These are phyloP conservation scores for Drosophila orena DNA, from an alignment of 1,140 invertebrate species.

Conservation along the genomic window DNA sequence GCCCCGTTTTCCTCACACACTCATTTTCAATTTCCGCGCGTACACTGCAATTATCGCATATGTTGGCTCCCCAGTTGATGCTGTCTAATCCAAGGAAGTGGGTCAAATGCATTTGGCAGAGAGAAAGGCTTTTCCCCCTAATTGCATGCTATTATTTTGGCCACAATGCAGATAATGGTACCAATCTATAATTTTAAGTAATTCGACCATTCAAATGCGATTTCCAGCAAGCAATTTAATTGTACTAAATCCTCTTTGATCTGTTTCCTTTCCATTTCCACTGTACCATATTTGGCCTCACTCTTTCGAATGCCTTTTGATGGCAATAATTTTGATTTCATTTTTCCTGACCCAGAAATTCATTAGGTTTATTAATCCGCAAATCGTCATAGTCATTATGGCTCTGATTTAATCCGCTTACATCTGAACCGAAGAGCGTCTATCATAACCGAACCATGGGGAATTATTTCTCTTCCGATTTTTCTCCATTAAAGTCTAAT, in stretches of 20 bases:
- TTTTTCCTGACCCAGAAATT: conserved; percentile 47
- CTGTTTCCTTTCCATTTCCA: neutral
- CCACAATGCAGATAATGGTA: conserved; percentile 21
- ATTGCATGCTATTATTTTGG: conserved; percentile 72
- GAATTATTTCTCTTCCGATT: conserved; percentile 11
- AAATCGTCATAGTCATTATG: conserved; percentile 63
- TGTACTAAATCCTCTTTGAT: conserved; percentile 6
- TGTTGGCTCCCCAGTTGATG: conserved; percentile 26
- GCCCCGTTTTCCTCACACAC: neutral
- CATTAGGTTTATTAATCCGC: conserved; percentile 79
- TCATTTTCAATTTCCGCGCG: conserved; percentile 67
- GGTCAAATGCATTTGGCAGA: conserved; percentile 62
- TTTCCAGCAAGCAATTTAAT: conserved; percentile 12
- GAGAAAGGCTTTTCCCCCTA: conserved; percentile 30
- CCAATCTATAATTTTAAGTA: conserved; percentile 59
- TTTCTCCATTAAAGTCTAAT: conserved; percentile 68
- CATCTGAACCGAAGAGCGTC: conserved; percentile 19
- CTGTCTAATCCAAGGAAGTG: conserved; percentile 54
- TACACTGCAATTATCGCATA: conserved; percentile 71
- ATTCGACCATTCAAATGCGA: conserved; percentile 69
- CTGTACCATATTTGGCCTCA: neutral
- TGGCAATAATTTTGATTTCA: conserved; percentile 20
- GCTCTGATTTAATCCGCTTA: conserved; percentile 73
- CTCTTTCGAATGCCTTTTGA: conserved; percentile 8
- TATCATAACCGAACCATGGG: neutral